phyloP scores from a whole-genome alignment of 2,888 invertebrate genomes.

The Acrocera orbiculus region DNA sequence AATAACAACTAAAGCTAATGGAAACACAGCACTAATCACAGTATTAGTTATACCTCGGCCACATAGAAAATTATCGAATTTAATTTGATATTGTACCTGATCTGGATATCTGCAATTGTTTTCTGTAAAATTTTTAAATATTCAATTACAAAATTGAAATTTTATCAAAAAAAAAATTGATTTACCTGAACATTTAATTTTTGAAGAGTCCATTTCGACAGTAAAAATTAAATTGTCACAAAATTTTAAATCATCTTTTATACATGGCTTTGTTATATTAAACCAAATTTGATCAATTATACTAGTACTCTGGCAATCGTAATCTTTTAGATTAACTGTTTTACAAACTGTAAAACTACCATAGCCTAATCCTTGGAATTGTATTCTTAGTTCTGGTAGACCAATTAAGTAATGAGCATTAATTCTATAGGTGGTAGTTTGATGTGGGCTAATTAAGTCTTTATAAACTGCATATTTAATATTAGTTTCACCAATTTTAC shows the following conservation, averaged over 20 bases:
- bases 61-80: constrained; percentile 35
- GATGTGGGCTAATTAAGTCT: constrained; percentile 39
- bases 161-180: not conserved
- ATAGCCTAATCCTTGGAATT: constrained; percentile 38
- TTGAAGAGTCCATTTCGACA: constrained; percentile 33
- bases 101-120: constrained; percentile 46
- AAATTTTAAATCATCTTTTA: constrained; percentile 23
- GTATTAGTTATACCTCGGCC: constrained; percentile 2
- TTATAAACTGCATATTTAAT: constrained; percentile 33
- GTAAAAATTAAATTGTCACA: constrained; percentile 37
- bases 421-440: constrained; percentile 36
- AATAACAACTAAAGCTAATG: too few species aligned
- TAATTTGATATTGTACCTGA: constrained; percentile 40
- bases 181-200: constrained; percentile 42
- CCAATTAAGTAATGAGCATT: constrained; percentile 33
- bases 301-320: constrained; percentile 33
- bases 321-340: constrained; percentile 31
- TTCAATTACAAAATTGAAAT: not conserved
- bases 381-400: constrained; percentile 15
- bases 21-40: constrained; percentile 2
- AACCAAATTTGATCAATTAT: constrained; percentile 33
- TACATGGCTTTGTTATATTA: constrained; percentile 35
- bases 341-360: constrained; percentile 40
- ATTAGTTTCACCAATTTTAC: not conserved
- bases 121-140: constrained; percentile 32